A percentile compares a stretch with the other conserved stretches of the same genome.
phyloP scores from a whole-genome alignment of 2,113 vertebrate genomes.

The Progne subis region DNA sequence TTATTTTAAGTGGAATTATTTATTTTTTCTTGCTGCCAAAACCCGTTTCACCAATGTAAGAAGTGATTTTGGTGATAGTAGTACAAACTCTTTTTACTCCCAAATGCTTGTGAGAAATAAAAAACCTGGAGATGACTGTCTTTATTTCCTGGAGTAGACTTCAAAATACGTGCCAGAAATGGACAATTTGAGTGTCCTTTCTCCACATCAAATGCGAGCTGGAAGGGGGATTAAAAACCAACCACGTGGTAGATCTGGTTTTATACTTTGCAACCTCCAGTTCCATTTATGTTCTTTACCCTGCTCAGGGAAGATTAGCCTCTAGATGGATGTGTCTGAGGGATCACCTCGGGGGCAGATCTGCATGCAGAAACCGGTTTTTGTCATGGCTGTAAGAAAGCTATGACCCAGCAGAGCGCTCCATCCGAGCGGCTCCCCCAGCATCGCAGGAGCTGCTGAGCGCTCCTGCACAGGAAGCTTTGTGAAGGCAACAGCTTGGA shows the following conservation, averaged over 20 bases:
- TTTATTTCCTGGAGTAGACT: slow-evolving; percentile 78
- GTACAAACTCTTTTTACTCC: slow-evolving; percentile 61
- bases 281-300: slow-evolving; percentile 74
- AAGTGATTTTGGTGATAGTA: slow-evolving; percentile 62
- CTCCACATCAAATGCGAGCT: slow-evolving; percentile 71
- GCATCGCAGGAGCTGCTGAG: slow-evolving; percentile 57
- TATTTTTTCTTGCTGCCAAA: slow-evolving; percentile 35
- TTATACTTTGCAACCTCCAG: slow-evolving; percentile 79
- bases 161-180: slow-evolving; percentile 80
- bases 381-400: slow-evolving; percentile 69
- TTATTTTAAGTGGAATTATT: slow-evolving; percentile 70
- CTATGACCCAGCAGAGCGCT: slow-evolving; percentile 58
- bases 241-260: slow-evolving; percentile 82
- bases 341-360: slow-evolving; percentile 70
- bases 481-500: slow-evolving; percentile 75
- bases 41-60: slow-evolving; percentile 62
- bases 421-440: slow-evolving; percentile 52
- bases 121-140: slow-evolving; percentile 72
- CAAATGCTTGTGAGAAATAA: slow-evolving; percentile 66
- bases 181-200: slow-evolving; percentile 74
- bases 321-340: slow-evolving; percentile 75
- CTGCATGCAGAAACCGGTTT: slow-evolving; percentile 63
- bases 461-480: slow-evolving; percentile 66
- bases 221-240: slow-evolving; percentile 78
- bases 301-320: slow-evolving; percentile 72